Percentiles rank a stretch among this genome's conserved stretches.
phyloP scores from a whole-genome alignment of 2,888 invertebrate species.

The Sisyra nigra region DNA sequence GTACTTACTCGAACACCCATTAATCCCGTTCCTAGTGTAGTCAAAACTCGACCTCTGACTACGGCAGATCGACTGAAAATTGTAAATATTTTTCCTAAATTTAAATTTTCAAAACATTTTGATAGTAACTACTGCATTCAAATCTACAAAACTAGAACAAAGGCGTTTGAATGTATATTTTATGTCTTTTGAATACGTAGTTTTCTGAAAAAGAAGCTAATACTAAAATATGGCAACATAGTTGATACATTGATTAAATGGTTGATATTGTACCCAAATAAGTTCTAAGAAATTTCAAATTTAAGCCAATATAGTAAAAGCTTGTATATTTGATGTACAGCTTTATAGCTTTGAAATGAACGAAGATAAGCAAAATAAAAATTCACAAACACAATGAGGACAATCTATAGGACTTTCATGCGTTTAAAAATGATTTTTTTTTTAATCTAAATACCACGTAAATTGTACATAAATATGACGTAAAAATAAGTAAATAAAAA shows the following conservation, averaged over 20 bases:
- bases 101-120: neutral
- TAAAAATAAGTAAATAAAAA: neutral
- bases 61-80: slow-evolving; percentile 84
- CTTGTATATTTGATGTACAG: neutral
- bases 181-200: neutral
- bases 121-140: neutral
- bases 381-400: slow-evolving; percentile 24
- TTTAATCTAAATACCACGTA: too few relatives aligned
- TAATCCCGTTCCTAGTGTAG: slow-evolving; percentile 79
- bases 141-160: neutral
- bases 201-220: too few relatives aligned
- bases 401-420: slow-evolving; percentile 1
- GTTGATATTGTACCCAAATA: neutral
- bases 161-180: neutral
- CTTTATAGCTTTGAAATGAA: neutral
- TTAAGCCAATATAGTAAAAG: too few relatives aligned
- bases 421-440: neutral
- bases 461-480: slow-evolving; percentile 6
- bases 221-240: neutral
- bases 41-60: slow-evolving; percentile 86
- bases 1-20: slow-evolving; percentile 94
- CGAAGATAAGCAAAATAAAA: slow-evolving; percentile 21
- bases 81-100: slow-evolving; percentile 7
- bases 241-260: neutral
- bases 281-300: too few relatives aligned